Conservation (phyloP, 2,888 invertebrate species). For the Hemicrepidius hirtus region DNA sequence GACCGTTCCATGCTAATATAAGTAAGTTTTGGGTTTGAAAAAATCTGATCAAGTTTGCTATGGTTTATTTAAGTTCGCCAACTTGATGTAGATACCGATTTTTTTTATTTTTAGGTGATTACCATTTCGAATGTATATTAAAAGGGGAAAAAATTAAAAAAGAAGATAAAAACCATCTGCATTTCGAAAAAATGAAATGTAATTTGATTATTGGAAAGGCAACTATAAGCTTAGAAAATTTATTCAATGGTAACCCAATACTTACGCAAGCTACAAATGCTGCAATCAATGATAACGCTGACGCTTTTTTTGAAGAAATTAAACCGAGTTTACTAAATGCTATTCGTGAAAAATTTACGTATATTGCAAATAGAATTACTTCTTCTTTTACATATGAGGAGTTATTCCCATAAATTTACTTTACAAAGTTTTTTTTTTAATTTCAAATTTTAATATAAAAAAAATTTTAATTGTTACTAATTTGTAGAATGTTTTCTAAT, state of each 20-base stretch:
- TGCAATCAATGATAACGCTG: conserved; percentile 80
- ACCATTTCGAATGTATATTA: conserved; percentile 79
- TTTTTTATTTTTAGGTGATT: conserved; percentile 75
- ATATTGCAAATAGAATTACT: conserved; percentile 82
- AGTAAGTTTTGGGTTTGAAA: too few relatives aligned
- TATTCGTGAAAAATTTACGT: conserved; percentile 79
- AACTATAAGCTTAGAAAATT: conserved; percentile 77
- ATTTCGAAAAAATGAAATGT: conserved; percentile 79
- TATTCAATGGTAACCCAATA: conserved; percentile 80
- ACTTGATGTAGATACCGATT: background rate
- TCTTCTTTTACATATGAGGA: conserved; percentile 81
- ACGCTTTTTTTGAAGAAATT: conserved; percentile 79
- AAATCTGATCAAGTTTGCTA: too few relatives aligned
- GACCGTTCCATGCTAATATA: conserved; percentile 35
- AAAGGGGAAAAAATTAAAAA: conserved; percentile 76
- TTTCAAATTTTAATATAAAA: too few relatives aligned
- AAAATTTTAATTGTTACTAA: too few relatives aligned
- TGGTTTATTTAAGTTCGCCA: conserved; percentile 2
- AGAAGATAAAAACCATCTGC: conserved; percentile 76
- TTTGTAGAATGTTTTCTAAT: too few relatives aligned
- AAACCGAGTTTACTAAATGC: conserved; percentile 79
- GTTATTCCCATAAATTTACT: conserved; percentile 75
- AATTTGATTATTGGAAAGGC: conserved; percentile 77
- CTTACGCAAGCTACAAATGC: conserved; percentile 80
- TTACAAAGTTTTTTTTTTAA: too few relatives aligned